These are phyloP conservation scores for Macaria notata DNA, from an alignment of 2,888 invertebrate species.

Conservation along the genomic window DNA sequence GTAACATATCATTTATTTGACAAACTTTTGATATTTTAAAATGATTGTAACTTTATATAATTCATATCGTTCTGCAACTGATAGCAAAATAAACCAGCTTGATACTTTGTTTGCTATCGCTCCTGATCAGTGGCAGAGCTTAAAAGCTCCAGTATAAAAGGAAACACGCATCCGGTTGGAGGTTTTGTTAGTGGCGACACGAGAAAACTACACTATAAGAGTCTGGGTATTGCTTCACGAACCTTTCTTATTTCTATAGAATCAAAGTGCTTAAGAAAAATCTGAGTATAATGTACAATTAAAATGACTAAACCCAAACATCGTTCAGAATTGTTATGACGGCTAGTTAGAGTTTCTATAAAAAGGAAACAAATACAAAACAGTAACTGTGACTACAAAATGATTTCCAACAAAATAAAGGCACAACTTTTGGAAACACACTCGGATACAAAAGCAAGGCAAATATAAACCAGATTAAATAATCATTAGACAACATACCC, in stretches of 20 bases:
- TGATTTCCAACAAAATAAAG: conserved; percentile 12
- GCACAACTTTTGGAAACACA: conserved; percentile 21
- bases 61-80: too few relatives aligned
- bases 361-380: too few relatives aligned
- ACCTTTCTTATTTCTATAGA: background rate
- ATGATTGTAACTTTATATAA: too few relatives aligned
- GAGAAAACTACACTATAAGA: conserved; percentile 19
- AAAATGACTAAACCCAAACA: too few relatives aligned
- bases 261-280: background rate
- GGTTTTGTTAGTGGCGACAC: conserved; percentile 45
- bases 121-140: conserved; percentile 50
- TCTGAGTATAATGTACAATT: background rate
- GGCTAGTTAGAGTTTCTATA: too few relatives aligned
- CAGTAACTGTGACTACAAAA: too few relatives aligned
- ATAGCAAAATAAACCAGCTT: too few relatives aligned
- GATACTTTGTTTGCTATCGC: conserved; percentile 8
- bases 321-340: too few relatives aligned
- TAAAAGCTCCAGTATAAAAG: conserved; percentile 63
- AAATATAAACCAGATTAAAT: conserved; percentile 65
- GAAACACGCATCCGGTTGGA: conserved; percentile 59
- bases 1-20: too few relatives aligned
- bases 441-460: conserved; percentile 36
- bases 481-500: conserved; percentile 52
- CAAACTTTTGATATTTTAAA: too few relatives aligned
- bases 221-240: conserved; percentile 6